Percentiles rank a stretch among this genome's conserved stretches.
These are phyloP conservation scores for Branchipolynoe longqiensis DNA, from an alignment of 2,888 invertebrate species.

Conservation along the genomic window DNA sequence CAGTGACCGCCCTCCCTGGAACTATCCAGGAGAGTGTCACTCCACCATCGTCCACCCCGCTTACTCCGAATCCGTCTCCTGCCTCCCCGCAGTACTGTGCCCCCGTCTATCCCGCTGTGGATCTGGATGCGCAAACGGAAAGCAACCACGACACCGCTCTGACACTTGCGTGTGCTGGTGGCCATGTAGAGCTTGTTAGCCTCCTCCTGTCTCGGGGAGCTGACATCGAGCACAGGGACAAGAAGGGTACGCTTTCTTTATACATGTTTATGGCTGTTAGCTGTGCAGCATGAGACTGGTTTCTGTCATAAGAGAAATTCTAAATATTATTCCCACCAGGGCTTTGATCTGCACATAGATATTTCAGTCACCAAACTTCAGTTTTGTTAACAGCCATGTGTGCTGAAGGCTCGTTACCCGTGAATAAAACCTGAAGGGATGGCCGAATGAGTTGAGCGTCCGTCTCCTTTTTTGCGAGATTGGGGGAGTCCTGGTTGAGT, in stretches of 20 bases:
- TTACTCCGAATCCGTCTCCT: conserved; percentile 77
- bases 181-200: conserved; percentile 95
- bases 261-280: no score
- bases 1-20: conserved; percentile 54
- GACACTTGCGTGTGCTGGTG: conserved; percentile 96
- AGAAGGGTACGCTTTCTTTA: conserved; percentile 86
- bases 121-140: conserved; percentile 98
- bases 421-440: no score
- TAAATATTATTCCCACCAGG: no score
- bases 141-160: conserved; percentile 99
- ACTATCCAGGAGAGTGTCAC: conserved; percentile 71
- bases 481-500: no score
- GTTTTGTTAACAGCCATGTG: no score
- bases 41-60: conserved; percentile 74
- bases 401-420: no score
- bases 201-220: conserved; percentile 94
- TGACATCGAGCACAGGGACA: conserved; percentile 98
- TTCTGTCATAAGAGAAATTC: no score
- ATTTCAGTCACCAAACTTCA: no score
- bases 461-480: no score
- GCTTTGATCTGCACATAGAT: no score
- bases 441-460: no score
- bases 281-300: no score
- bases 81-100: conserved; percentile 73
- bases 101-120: conserved; percentile 84